phyloP scores from a whole-genome alignment of 2,113 vertebrate species.

The Dicentrarchus labrax region DNA sequence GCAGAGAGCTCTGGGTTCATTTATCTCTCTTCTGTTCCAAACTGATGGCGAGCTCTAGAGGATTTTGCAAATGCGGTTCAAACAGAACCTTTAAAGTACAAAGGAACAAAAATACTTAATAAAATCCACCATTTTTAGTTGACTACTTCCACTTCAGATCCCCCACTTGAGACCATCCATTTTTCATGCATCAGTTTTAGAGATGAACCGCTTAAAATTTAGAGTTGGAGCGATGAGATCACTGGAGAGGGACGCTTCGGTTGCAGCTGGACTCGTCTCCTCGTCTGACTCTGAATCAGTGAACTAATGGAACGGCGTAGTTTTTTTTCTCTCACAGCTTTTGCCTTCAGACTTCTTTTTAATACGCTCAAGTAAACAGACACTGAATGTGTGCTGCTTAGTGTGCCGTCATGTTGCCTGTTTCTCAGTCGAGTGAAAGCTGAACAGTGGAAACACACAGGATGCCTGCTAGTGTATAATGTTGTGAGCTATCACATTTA shows the following conservation, averaged over 20 bases:
- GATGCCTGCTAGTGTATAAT: background rate
- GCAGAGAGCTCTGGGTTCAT: background rate
- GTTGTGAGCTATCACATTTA: constrained; percentile 10
- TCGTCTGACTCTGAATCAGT: background rate
- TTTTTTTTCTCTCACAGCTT: background rate
- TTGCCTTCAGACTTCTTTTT: background rate
- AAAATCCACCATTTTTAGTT: background rate
- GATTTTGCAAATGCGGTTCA: background rate
- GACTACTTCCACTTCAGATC: background rate
- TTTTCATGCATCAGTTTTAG: constrained; percentile 3
- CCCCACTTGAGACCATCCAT: constrained; percentile 3
- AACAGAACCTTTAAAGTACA: constrained; percentile 15
- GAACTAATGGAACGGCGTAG: background rate
- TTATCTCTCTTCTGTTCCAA: background rate
- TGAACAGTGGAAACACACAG: background rate
- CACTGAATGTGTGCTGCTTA: background rate
- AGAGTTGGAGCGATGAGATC: background rate
- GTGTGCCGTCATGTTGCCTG: background rate
- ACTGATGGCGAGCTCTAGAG: background rate
- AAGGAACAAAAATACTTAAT: background rate
- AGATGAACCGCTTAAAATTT: background rate
- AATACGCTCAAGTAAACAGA: background rate
- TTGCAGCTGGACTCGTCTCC: background rate
- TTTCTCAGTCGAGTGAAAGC: background rate
- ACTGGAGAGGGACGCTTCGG: background rate